These are phyloP conservation scores for Nemapogon koenigi DNA, from an alignment of 2,888 invertebrate species.

Conservation along the genomic window DNA sequence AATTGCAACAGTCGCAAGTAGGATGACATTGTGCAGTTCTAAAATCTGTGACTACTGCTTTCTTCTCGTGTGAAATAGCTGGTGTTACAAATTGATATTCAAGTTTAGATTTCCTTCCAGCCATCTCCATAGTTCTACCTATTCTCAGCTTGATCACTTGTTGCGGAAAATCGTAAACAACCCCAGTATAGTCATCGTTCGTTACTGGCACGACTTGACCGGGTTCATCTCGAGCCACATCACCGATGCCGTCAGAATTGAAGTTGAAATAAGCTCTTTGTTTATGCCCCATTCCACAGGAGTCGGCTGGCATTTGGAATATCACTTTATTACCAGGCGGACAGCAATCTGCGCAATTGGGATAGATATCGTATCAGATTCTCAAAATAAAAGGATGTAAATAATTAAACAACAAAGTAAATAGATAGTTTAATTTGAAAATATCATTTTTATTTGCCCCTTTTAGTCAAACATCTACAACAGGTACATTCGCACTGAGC, in stretches of 20 bases:
- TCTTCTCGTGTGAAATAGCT: conserved; percentile 25
- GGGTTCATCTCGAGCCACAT: conserved; percentile 44
- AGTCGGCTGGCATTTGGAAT: conserved; percentile 49
- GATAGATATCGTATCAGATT: too few species aligned
- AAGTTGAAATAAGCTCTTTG: conserved; percentile 49
- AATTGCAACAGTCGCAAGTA: conserved; percentile 2
- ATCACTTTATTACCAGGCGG: conserved; percentile 54
- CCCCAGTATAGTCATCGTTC: conserved; percentile 38
- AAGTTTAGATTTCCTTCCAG: conserved; percentile 42
- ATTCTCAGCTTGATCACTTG: conserved; percentile 51
- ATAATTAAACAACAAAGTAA: too few species aligned
- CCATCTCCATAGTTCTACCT: conserved; percentile 43
- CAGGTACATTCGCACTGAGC: conserved; percentile 47
- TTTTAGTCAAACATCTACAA: conserved; percentile 20
- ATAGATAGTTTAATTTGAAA: too few species aligned
- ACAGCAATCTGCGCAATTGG: conserved; percentile 56
- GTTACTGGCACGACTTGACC: conserved; percentile 32
- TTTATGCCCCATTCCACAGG: conserved; percentile 40
- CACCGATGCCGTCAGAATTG: conserved; percentile 46
- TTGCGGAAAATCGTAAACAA: conserved; percentile 37
- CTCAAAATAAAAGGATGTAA: too few species aligned
- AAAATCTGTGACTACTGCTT: conserved; percentile 34
- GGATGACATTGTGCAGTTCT: conserved; percentile 34
- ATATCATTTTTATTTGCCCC: not conserved
- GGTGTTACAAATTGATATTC: conserved; percentile 56